Evolutionary conservation across 2,113 vertebrate species (phyloP), one percentile per base, ranked within the genome.

Genomic region (Gopherus flavomarginatus): DNA sequence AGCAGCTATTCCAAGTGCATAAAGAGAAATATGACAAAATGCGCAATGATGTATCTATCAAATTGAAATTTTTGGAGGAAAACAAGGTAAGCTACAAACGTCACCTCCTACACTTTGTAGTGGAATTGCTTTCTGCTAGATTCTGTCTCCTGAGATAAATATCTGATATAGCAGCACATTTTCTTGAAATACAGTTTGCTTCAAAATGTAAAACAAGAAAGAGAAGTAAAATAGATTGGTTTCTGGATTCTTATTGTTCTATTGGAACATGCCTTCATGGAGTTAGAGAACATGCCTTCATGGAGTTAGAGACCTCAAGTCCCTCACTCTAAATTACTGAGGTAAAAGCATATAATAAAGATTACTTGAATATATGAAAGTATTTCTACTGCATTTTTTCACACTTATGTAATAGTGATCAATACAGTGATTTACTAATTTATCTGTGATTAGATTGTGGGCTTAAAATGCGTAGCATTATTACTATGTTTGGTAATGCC

Each of bases 1-100:
- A 99, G 96, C 99, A 99, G 95, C 97, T 99, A 82, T 99, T 99
- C 97, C 99, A 99, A 98, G 81, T 98, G 80, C 98, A 99, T 97
- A 99, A 99, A 42, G 99, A 99, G 97, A 99, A 99, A 97, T 99
- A 99, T 0, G 99, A 99, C 96, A 99, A 98, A 98, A 99, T 99
- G 99, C 98, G 99, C 83, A 99, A 98, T 24, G 99, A 99, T 52
- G 99, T 99, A 83, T 99, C 99, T 4, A 84, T 99, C 96, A 99
- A 99, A 97, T 98, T 99, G 90, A 99, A 99, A 95, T 99, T 99
- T 97, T 98, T 99, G 94, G 99, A 99, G 95, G 99, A 99, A 98
- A 99, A 99, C 98, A 99, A 99, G 99, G 99, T 99, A 96, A 97
- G 83, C 57, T 90, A 2, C 62, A 87, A 87, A 47, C 17, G 86